Conservation (phyloP, 2,888 invertebrate genomes). For the Stenoptilia bipunctidactyla region DNA sequence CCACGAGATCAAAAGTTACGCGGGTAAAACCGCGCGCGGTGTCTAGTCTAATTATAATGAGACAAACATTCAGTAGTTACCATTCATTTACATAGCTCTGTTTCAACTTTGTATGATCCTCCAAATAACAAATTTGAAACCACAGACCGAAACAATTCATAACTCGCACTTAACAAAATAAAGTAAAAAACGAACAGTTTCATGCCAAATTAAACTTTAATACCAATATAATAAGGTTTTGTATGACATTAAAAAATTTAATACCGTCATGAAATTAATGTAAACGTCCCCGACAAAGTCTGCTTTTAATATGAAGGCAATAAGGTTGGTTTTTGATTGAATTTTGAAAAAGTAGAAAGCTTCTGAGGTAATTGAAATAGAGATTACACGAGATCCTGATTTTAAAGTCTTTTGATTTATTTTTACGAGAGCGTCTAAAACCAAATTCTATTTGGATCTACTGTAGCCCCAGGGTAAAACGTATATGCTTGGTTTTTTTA, state of each 20-base stretch:
- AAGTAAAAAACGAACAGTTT: constrained; percentile 14
- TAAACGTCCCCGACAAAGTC: constrained; percentile 17
- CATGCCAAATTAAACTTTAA: constrained; percentile 28
- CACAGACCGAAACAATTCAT: no score
- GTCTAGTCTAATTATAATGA: no score
- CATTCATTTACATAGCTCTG: no score
- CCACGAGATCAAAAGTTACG: no score
- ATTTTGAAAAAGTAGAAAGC: constrained; percentile 7
- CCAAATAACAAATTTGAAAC: no score
- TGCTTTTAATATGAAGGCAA: constrained; percentile 21
- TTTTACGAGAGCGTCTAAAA: constrained; percentile 41
- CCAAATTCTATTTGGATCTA: constrained; percentile 26
- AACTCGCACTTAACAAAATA: not conserved
- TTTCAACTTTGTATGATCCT: no score
- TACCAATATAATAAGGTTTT: constrained; percentile 25
- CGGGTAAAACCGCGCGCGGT: no score
- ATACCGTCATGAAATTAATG: not conserved
- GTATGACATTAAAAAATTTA: constrained; percentile 26
- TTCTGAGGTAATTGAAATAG: constrained; percentile 29
- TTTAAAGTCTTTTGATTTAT: constrained; percentile 51
- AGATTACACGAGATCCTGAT: constrained; percentile 38
- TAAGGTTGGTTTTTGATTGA: constrained; percentile 28
- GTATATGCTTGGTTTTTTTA: not conserved
- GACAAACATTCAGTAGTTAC: no score
- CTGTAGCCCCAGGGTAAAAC: constrained; percentile 13